Evolutionary conservation across 2,888 invertebrate genomes (phyloP), one percentile per base, ranked within the genome.

Genomic region (Panzeria rudis): DNA sequence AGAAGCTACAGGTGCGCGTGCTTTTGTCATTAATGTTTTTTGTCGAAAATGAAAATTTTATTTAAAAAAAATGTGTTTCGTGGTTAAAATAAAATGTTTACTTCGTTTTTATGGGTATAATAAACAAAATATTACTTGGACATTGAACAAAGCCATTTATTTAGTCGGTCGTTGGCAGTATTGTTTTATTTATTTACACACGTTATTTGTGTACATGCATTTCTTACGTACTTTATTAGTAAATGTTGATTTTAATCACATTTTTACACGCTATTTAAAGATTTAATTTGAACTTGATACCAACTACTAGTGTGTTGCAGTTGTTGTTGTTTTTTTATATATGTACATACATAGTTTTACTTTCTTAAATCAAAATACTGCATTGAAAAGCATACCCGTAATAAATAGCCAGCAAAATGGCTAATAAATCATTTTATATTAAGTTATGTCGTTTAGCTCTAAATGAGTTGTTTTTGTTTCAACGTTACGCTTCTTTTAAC

Each of bases 231-330:
- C n/a, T 17, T 4, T 59, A 29, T 29, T 56, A 13, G 38, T 54
- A 56, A n/a, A 71, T 59, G 64, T 50, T 68, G 87, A 86, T 87
- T 84, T 86, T 88, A 84, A 88, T 88, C 86, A 79, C 83, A 61
- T 86, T 81, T 85, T 86, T 86, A 86, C 89, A 89, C 89, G 89
- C 89, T 88, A 87, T 86, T 85, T 87, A 64, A 76, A 80, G 79
- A 79, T 86, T 86, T 84, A 79, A 77, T 83, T 84, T 87, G 87
- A 87, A 87, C 87, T 87, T 87, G 87, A 84, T 82, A 80, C 29
- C 59, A 44, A 35, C n/a, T 20, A 35, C n/a, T 20, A 56, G 25
- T n/a, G 15, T 47, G 13, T 20, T 23, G 2, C 32, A 50, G 47
- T 47, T 76, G 54, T 56, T 11, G 5, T 35, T 50, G 29, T 29